A percentile compares a stretch with the other conserved stretches of the same genome.
phyloP scores from a whole-genome alignment of 2,113 vertebrate species.

The Apus apus region DNA sequence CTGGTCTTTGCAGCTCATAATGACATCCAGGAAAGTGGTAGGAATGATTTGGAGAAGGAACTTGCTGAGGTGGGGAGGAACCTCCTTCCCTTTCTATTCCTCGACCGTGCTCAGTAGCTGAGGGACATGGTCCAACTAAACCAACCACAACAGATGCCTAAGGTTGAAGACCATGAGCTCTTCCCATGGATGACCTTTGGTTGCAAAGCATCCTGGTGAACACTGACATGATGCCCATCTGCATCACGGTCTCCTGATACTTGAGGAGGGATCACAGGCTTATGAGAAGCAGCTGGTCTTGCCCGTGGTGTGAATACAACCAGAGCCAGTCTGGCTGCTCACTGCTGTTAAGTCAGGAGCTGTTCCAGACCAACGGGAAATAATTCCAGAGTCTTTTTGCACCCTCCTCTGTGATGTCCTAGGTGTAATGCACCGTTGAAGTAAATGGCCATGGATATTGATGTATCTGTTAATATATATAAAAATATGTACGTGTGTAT shows the following conservation, averaged over 20 bases:
- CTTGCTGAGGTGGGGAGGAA: not conserved
- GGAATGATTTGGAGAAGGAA: not conserved
- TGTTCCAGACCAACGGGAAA: not conserved
- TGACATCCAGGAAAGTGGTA: not conserved
- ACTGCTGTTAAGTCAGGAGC: not conserved
- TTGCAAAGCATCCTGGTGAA: not conserved
- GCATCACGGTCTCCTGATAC: not conserved
- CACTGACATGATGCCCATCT: not conserved
- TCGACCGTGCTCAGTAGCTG: not conserved
- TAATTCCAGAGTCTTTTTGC: not conserved
- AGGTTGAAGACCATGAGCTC: not conserved
- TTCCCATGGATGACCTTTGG: not conserved
- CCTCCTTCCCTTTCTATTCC: not conserved
- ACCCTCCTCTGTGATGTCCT: not conserved
- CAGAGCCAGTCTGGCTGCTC: not conserved
- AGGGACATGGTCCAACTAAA: not conserved
- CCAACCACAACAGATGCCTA: not conserved
- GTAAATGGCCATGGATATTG: not conserved
- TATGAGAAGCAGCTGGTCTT: not conserved
- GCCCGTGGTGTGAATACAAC: not conserved
- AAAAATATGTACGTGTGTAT: not conserved
- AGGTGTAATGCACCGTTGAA: not conserved
- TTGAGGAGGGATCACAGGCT: not conserved
- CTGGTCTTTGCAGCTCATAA: not conserved
- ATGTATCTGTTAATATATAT: not conserved